These are phyloP conservation scores for Drosophila subquinaria DNA, from an alignment of 2,888 invertebrate species.

Conservation along the genomic window DNA sequence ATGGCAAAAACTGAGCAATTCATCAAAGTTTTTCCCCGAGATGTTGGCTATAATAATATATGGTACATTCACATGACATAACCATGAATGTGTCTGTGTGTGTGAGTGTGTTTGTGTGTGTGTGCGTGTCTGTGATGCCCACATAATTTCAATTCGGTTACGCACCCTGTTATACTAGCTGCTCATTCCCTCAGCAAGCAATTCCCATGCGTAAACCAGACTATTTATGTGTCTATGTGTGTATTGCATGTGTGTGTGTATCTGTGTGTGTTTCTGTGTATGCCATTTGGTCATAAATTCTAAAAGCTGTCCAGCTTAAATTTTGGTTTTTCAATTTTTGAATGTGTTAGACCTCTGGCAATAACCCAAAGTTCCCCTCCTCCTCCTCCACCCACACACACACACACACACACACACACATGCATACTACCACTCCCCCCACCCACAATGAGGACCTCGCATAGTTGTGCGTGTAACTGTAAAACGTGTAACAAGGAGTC, in stretches of 20 bases:
- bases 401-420: neutral
- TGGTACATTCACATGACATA: constrained; percentile 54
- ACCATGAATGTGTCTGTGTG: constrained; percentile 13
- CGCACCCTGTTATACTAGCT: constrained; percentile 33
- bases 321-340: constrained; percentile 80
- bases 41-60: constrained; percentile 46
- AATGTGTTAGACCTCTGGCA: constrained; percentile 62
- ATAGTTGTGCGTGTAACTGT: constrained; percentile 80
- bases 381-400: neutral
- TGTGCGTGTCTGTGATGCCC: constrained; percentile 34
- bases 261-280: constrained; percentile 41
- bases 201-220: constrained; percentile 73
- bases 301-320: constrained; percentile 79
- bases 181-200: constrained; percentile 46
- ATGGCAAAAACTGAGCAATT: constrained; percentile 53
- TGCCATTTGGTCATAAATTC: constrained; percentile 78
- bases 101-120: constrained; percentile 14
- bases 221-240: constrained; percentile 46
- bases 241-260: constrained; percentile 15
- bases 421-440: neutral
- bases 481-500: constrained; percentile 74
- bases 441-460: constrained; percentile 22
- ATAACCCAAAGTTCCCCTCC: constrained; percentile 8
- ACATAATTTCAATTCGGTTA: constrained; percentile 56
- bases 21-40: constrained; percentile 44